Evolutionary conservation across 2,797 vertebrate species (phyloP).

Genomic region (Rhynchotus rufescens): DNA sequence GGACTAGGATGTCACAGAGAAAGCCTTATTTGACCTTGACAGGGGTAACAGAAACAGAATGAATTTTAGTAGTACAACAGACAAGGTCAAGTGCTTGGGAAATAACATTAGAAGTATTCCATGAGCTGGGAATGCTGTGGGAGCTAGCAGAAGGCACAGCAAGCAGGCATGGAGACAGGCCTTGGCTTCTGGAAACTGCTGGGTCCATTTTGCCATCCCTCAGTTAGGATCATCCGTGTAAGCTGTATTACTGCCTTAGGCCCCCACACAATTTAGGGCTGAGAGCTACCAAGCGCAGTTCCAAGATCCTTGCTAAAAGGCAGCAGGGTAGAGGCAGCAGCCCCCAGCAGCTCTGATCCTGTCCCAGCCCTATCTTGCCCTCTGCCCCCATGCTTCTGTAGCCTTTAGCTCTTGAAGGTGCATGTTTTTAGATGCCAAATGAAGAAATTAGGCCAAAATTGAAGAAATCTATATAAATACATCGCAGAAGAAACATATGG

Average conservation of each 20-base stretch:
- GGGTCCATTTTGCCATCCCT: background rate
- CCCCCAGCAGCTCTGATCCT: background rate
- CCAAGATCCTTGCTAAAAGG: background rate
- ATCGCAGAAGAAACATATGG: background rate
- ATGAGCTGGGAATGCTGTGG: conserved; percentile 27
- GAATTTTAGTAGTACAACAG: conserved; percentile 29
- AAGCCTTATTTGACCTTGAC: conserved; percentile 58
- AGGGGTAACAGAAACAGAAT: conserved; percentile 30
- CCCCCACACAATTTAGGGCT: background rate
- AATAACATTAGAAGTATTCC: conserved; percentile 46
- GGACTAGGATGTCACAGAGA: background rate
- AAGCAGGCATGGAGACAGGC: background rate
- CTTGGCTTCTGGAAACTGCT: background rate
- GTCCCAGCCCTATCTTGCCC: background rate
- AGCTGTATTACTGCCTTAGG: background rate
- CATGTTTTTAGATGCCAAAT: background rate
- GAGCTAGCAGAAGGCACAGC: background rate
- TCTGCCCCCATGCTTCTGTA: background rate
- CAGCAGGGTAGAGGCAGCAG: background rate
- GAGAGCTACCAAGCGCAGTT: background rate
- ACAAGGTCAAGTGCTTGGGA: conserved; percentile 43
- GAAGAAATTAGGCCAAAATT: background rate
- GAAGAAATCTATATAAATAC: background rate
- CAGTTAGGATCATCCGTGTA: background rate
- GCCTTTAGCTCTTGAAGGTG: background rate